Conservation (phyloP, 2,888 invertebrate species). For the Ashinkailepas kermadecensis region DNA sequence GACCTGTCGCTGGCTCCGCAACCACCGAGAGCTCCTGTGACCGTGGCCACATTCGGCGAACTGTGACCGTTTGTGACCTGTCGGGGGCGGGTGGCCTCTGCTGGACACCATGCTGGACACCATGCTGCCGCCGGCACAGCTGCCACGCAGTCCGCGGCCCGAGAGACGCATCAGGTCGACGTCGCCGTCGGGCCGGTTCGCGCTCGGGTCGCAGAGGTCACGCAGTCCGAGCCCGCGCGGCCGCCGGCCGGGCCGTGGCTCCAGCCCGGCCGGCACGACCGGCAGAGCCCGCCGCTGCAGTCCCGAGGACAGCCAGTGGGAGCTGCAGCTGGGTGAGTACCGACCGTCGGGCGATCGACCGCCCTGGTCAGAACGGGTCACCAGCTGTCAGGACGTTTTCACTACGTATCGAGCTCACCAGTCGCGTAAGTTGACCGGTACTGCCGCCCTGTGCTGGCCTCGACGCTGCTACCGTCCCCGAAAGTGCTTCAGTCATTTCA, state of each 20-base stretch:
- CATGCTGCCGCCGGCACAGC: constrained; percentile 11
- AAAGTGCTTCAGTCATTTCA: no score
- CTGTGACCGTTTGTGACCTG: no score
- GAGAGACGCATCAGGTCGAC: constrained; percentile 1
- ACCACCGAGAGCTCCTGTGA: background rate
- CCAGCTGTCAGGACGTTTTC: no score
- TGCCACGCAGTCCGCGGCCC: constrained; percentile 10
- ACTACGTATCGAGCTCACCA: no score
- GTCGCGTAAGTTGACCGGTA: no score
- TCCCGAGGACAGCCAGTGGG: constrained; percentile 11
- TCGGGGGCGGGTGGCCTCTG: no score
- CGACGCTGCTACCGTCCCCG: no score
- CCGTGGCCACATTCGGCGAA: background rate
- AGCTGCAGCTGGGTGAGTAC: background rate
- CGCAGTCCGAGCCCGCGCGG: constrained; percentile 5
- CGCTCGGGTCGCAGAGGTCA: background rate
- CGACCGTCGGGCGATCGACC: no score
- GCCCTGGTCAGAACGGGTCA: no score
- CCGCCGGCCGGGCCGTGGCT: background rate
- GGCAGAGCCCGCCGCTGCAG: background rate
- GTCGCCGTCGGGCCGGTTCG: constrained; percentile 1
- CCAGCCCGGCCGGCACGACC: background rate
- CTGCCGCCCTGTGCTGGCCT: no score
- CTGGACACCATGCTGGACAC: background rate
- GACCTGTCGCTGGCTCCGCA: no score